Percentiles rank a stretch among this genome's conserved stretches.
Evolutionary conservation across 2,888 invertebrate species (phyloP).

Genomic region (Ophion ventricosus): DNA sequence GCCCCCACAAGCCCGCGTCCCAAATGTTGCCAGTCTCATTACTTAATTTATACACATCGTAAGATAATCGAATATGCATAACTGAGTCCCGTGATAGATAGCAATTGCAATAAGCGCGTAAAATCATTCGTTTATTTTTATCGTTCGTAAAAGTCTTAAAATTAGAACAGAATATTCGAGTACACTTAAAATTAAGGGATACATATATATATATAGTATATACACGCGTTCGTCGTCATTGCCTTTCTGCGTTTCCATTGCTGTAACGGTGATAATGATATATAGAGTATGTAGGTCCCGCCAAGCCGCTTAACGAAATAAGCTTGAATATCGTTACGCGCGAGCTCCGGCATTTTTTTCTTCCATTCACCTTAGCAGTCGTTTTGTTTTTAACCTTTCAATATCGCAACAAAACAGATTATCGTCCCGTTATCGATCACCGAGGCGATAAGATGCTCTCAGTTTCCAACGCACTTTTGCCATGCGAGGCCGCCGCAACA

Average conservation of each 20-base stretch:
- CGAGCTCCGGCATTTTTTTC: neutral
- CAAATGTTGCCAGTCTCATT: too few relatives aligned
- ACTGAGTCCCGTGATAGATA: too few relatives aligned
- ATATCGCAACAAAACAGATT: neutral
- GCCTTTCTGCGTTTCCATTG: conserved; percentile 37
- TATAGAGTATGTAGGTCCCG: neutral
- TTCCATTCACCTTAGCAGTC: neutral
- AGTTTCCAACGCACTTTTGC: conserved; percentile 87
- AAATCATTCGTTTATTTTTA: conserved; percentile 48
- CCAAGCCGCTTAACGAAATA: neutral
- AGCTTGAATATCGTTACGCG: neutral
- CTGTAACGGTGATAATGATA: neutral
- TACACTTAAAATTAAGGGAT: conserved; percentile 31
- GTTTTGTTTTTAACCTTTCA: neutral
- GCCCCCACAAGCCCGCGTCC: too few relatives aligned
- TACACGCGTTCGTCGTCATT: conserved; percentile 32
- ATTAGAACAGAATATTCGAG: conserved; percentile 44
- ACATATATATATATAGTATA: conserved; percentile 47
- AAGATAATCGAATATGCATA: too few relatives aligned
- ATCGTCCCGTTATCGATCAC: neutral
- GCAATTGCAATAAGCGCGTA: conserved; percentile 14
- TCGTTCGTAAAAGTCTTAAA: conserved; percentile 61
- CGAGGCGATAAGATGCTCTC: conserved; percentile 27
- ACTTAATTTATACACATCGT: too few relatives aligned
- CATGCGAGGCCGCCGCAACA: conserved; percentile 94